Conservation (phyloP, 2,888 invertebrate species). For the Adelphocoris suturalis region DNA sequence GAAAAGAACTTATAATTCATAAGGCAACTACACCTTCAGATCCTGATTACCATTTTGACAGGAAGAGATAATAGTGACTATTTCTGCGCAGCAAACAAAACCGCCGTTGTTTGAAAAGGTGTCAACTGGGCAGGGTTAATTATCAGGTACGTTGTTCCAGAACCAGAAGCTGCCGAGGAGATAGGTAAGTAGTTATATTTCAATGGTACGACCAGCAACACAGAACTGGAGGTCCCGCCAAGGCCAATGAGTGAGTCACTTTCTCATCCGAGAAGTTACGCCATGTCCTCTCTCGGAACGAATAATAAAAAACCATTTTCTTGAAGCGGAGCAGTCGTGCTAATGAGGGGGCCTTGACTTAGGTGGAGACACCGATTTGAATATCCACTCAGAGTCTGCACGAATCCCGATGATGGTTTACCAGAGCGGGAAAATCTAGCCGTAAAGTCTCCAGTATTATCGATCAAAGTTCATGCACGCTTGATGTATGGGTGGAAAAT, state of each 20-base stretch:
- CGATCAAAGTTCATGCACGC: too few species aligned
- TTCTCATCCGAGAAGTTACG: constrained; percentile 39
- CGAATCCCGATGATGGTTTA: neutral
- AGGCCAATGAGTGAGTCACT: constrained; percentile 42
- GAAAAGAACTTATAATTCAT: too few species aligned
- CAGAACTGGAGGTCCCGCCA: neutral
- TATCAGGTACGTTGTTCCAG: neutral
- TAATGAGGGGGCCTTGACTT: constrained; percentile 30
- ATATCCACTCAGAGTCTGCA: neutral
- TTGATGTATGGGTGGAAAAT: too few species aligned
- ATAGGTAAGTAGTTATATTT: neutral
- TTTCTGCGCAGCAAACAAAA: neutral
- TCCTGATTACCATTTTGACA: constrained; percentile 15
- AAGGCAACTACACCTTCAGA: neutral
- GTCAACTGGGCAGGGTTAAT: neutral
- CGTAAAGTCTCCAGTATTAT: too few species aligned
- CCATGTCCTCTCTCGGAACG: constrained; percentile 34
- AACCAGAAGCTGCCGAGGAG: neutral
- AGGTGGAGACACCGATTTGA: constrained; percentile 10
- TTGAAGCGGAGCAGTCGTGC: constrained; percentile 1
- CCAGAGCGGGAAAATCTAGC: too few species aligned
- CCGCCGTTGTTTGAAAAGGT: neutral
- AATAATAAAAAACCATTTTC: neutral
- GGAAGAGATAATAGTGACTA: constrained; percentile 1
- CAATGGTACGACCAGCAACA: neutral